Evolutionary conservation across 1,140 invertebrate genomes (phyloP).

Genomic region (Drosophila malerkotliana): DNA sequence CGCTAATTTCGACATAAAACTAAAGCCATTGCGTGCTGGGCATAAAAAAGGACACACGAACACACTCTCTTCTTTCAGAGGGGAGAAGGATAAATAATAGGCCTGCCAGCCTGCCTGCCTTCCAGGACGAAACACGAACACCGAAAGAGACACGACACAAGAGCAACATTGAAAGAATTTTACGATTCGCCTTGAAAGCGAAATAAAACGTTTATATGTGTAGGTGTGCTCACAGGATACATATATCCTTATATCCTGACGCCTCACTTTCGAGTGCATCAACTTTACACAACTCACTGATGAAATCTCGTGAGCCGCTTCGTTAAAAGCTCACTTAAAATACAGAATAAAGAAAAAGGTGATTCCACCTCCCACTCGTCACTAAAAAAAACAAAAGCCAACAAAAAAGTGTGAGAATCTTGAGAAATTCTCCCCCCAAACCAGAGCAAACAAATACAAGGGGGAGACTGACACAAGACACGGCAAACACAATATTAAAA

Average conservation of each 20-base stretch:
- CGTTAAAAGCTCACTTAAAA: conserved; percentile 43
- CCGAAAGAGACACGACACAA: conserved; percentile 15
- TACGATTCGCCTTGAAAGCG: conserved; percentile 72
- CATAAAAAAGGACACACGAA: conserved; percentile 61
- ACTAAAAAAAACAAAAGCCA: not conserved
- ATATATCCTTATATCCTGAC: conserved; percentile 7
- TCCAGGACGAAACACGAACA: conserved; percentile 30
- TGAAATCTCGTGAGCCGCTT: conserved; percentile 68
- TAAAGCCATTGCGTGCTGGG: conserved; percentile 73
- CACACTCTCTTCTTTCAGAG: conserved; percentile 11
- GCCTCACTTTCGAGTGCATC: conserved; percentile 65
- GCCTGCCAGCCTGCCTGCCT: conserved; percentile 7
- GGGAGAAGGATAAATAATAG: conserved; percentile 40
- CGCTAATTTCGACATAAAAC: conserved; percentile 77
- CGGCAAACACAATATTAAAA: conserved; percentile 35
- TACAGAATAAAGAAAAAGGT: conserved; percentile 2
- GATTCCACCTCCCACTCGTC: conserved; percentile 3
- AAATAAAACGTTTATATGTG: conserved; percentile 60
- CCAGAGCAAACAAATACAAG: conserved; percentile 38
- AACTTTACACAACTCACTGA: conserved; percentile 72
- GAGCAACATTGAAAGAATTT: conserved; percentile 60
- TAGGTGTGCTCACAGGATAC: conserved; percentile 3
- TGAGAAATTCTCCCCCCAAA: conserved; percentile 17
- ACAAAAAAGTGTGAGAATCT: conserved; percentile 35
- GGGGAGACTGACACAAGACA: conserved; percentile 7